Base-by-base conservation (phyloP, 2,797 vertebrate genomes). In the Lates japonicus region DNA sequence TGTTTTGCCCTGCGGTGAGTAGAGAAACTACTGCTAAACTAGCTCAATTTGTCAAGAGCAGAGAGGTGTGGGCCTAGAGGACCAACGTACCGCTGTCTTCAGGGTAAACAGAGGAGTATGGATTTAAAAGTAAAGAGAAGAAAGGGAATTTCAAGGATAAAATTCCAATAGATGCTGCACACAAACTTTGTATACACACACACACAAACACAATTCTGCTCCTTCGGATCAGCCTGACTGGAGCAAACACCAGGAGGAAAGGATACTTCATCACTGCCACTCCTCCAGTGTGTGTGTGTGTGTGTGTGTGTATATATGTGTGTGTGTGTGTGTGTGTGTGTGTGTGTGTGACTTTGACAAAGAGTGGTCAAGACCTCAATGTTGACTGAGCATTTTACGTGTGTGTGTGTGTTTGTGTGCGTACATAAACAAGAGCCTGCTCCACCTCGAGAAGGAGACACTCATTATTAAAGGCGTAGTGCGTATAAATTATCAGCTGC, bases 1-100 rank as follows among this genome's bases (percentile, higher is more conserved):
- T 74, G 54, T 76, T 74, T 70, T 83, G 73, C 83, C 88, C 92
- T 73, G 86, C 87, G 87, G 90, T 87, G 90, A 92, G 85, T 67
- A 80, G 87, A 72, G 90, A 91, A 91, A 90, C 87, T 91, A 88
- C 86, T 80, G 70, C 87, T 87, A 88, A 94, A 93, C 91, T 92
- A 93, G 89, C 87, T 93, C 91, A 93, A 94, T 95, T 94, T 95
- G 93, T 94, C 92, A 93, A 88, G 84, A 90, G 83, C 88, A 85
- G 90, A 89, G 81, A 92, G 88, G 88, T 91, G 89, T 90, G 85
- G 85, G 82, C 87, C 90, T 90, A 46, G 67, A 90, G 90, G 90
- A 84, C 82, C 76, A 77, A 70, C 72, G 68, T 67, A 80, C 66
- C 22, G 54, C 61, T 74, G 79, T 86, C 81, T 72, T 88, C 71